Percentiles rank a stretch among this genome's conserved stretches.
Evolutionary conservation across 2,888 invertebrate species (phyloP).

Genomic region (Platerodrilus igneus): DNA sequence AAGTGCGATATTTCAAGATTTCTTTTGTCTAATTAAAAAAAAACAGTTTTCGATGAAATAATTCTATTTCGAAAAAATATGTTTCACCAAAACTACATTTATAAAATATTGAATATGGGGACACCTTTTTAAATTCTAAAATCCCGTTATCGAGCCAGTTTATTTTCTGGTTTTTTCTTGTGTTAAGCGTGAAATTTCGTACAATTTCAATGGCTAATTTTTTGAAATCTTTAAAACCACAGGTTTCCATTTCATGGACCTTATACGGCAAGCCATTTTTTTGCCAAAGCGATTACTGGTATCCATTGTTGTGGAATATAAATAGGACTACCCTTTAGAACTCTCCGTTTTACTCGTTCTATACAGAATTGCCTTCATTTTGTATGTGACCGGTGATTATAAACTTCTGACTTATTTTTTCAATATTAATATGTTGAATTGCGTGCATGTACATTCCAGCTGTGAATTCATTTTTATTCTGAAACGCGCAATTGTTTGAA

Average conservation of each 20-base stretch:
- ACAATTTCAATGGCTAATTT: too few species aligned
- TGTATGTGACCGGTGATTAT: slow-evolving; percentile 6
- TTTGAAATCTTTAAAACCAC: too few species aligned
- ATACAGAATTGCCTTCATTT: slow-evolving; percentile 12
- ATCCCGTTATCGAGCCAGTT: too few species aligned
- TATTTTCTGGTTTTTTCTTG: too few species aligned
- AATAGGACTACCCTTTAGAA: slow-evolving; percentile 2
- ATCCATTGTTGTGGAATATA: slow-evolving; percentile 8
- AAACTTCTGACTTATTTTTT: slow-evolving; percentile 9
- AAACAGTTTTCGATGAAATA: too few species aligned
- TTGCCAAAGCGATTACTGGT: slow-evolving; percentile 5
- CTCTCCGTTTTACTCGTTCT: slow-evolving; percentile 3
- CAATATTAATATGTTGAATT: not conserved
- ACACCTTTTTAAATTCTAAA: too few species aligned
- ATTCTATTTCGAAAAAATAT: too few species aligned
- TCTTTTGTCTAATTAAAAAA: too few species aligned
- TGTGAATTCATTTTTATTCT: slow-evolving; percentile 10
- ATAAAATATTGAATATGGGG: too few species aligned
- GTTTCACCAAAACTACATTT: too few species aligned
- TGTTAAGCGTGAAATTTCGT: too few species aligned
- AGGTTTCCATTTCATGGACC: slow-evolving; percentile 7
- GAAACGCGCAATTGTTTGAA: slow-evolving; percentile 6
- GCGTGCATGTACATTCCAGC: slow-evolving; percentile 6
- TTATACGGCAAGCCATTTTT: slow-evolving; percentile 8
- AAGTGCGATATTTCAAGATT: too few species aligned